Evolutionary conservation across 2,113 vertebrate species (phyloP), one percentile per base, ranked within the genome.

Genomic region (Baryphthengus martii): DNA sequence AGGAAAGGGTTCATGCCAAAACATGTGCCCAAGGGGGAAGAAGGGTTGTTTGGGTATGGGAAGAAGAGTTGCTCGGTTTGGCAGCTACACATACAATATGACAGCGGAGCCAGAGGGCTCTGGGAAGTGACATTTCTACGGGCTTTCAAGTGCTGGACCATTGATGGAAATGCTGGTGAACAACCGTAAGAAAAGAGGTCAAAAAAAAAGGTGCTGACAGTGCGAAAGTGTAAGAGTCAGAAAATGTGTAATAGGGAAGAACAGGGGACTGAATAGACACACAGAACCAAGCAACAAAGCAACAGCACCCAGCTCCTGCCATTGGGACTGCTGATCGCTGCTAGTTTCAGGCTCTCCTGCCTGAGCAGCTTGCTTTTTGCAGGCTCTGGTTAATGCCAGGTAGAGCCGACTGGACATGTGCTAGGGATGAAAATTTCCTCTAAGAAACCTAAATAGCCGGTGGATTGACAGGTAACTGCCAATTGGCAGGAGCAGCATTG

Each of bases 311-410:
- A 44, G 35, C 26, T n/a, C 19, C 19, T 0, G 0, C 17, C 7
- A 5, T 1, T 1, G 7, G 8, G 13, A 21, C 37, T 50, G 47
- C 29, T 17, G 25, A 49, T 17, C 33, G n/a, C 23, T 4, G 10
- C 21, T 56, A 59, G 33, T 21, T 73, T 58, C 42, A 33, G 1
- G 1, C 13, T 20, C 29, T 78, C 13, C 61, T 42, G 11, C 35
- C 42, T 39, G 10, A 56, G 37, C 33, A 65, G 37, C n/a, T 70
- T 1, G 0, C 16, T 37, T 47, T 52, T 18, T 1, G 0, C 44
- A 63, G 29, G 25, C 44, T 35, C 47, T 35, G 31, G 24, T 35
- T 52, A 79, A 61, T 1, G 11, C 52, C 25, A 18, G 9, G 24
- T 13, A 50, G 35, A 79, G 53, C 17, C 2, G 3, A 55, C 53